Evolutionary conservation across 2,113 vertebrate genomes (phyloP).

Genomic region (Salvator merianae): DNA sequence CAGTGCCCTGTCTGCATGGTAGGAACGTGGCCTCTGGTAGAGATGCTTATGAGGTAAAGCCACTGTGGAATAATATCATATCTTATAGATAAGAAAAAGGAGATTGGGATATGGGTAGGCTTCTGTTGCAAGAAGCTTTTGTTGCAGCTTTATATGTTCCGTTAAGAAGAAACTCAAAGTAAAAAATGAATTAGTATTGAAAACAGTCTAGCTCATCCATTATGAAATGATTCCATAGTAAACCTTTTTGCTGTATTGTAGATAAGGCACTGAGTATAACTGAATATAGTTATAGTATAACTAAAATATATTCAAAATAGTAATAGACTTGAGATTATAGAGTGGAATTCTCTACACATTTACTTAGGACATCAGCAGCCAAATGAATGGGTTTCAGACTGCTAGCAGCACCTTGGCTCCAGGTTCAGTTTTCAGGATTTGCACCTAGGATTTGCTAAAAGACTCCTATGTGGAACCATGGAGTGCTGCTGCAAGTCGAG

Average conservation of each 20-base stretch:
- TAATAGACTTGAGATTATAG: too few relatives aligned
- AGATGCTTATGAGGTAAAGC: conserved; percentile 86
- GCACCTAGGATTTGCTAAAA: too few relatives aligned
- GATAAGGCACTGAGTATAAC: not conserved
- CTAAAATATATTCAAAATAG: too few relatives aligned
- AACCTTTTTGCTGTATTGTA: not conserved
- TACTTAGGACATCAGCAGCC: too few relatives aligned
- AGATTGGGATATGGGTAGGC: not conserved
- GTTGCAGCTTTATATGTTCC: not conserved
- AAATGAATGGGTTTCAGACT: too few relatives aligned
- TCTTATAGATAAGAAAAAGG: not conserved
- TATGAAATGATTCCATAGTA: not conserved
- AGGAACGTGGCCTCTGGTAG: conserved; percentile 85
- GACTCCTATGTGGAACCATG: too few relatives aligned
- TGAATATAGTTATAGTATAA: not conserved
- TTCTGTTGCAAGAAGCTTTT: not conserved
- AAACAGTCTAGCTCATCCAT: not conserved
- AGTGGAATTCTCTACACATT: too few relatives aligned
- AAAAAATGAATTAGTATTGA: not conserved
- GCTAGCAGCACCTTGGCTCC: too few relatives aligned
- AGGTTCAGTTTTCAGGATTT: too few relatives aligned
- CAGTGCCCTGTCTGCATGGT: conserved; percentile 90
- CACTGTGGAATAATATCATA: not conserved
- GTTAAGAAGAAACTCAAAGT: not conserved
- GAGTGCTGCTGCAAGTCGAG: too few relatives aligned